phyloP scores from a whole-genome alignment of 1,140 invertebrate species.

The Microvelia longipes region DNA sequence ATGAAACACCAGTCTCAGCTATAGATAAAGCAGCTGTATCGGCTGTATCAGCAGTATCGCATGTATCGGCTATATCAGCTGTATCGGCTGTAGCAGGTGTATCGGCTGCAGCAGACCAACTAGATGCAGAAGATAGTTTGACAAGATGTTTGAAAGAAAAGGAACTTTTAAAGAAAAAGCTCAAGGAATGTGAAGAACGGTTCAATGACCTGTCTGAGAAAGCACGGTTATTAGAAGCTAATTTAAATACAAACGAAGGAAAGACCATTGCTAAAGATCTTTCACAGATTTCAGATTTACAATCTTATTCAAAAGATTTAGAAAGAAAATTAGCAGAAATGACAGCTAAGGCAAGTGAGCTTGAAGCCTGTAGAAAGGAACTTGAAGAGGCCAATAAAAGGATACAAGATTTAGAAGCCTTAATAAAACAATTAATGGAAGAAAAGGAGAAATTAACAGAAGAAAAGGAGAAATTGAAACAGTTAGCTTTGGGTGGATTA shows the following conservation, averaged over 20 bases:
- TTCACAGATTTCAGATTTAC: not conserved
- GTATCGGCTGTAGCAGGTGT: too few relatives aligned
- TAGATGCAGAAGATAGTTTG: too few relatives aligned
- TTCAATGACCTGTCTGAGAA: not conserved
- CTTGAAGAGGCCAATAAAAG: not conserved
- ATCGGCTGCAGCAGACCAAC: too few relatives aligned
- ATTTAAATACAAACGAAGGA: not conserved
- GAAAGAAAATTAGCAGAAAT: not conserved
- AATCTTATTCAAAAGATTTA: not conserved
- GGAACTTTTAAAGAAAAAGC: too few relatives aligned
- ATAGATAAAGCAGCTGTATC: too few relatives aligned
- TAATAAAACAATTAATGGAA: too few relatives aligned
- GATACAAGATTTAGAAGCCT: not conserved
- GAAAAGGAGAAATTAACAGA: not conserved
- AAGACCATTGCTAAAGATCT: not conserved
- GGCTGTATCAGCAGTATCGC: too few relatives aligned
- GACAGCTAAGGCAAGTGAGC: not conserved
- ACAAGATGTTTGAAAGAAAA: too few relatives aligned
- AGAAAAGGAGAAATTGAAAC: not conserved
- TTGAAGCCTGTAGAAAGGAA: not conserved
- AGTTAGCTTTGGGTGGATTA: not conserved
- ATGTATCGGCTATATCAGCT: too few relatives aligned
- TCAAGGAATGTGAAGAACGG: too few relatives aligned
- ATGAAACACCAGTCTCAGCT: too few relatives aligned
- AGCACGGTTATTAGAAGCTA: too few relatives aligned